These are phyloP conservation scores for Drosophila teissieri DNA, from an alignment of 1,140 invertebrate species.

Conservation along the genomic window DNA sequence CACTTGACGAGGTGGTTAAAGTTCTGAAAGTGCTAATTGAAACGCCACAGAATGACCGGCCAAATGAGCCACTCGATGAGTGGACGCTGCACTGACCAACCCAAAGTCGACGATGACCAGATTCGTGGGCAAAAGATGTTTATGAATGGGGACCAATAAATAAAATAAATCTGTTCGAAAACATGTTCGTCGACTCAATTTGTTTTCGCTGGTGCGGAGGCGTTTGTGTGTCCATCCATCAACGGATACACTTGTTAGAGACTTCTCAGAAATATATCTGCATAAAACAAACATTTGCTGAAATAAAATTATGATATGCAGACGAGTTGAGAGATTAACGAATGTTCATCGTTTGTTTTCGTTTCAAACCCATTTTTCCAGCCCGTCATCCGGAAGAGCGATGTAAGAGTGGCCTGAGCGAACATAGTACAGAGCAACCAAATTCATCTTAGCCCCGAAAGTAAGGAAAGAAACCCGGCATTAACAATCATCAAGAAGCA, in stretches of 20 bases:
- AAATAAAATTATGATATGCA: conserved; percentile 58
- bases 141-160: conserved; percentile 72
- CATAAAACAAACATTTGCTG: conserved; percentile 60
- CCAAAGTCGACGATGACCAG: conserved; percentile 25
- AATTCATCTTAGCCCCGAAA: conserved; percentile 3
- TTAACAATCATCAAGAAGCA: conserved; percentile 14
- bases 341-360: conserved; percentile 48
- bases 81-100: conserved; percentile 10
- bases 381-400: conserved; percentile 36
- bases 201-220: conserved; percentile 54
- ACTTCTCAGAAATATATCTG: conserved; percentile 31
- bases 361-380: conserved; percentile 38
- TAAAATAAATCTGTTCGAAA: conserved; percentile 66
- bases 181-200: conserved; percentile 63
- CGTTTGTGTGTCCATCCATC: conserved; percentile 56
- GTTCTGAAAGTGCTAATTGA: conserved; percentile 73
- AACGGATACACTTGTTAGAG: conserved; percentile 55
- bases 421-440: conserved; percentile 21
- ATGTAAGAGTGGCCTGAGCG: conserved; percentile 50
- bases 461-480: conserved; percentile 10
- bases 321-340: conserved; percentile 57
- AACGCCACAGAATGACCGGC: conserved; percentile 45
- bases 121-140: conserved; percentile 48
- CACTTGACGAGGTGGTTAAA: conserved; percentile 50
- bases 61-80: conserved; percentile 47